Evolutionary conservation across 2,797 vertebrate genomes (phyloP).

Genomic region (Rhadinocentrus ornatus): DNA sequence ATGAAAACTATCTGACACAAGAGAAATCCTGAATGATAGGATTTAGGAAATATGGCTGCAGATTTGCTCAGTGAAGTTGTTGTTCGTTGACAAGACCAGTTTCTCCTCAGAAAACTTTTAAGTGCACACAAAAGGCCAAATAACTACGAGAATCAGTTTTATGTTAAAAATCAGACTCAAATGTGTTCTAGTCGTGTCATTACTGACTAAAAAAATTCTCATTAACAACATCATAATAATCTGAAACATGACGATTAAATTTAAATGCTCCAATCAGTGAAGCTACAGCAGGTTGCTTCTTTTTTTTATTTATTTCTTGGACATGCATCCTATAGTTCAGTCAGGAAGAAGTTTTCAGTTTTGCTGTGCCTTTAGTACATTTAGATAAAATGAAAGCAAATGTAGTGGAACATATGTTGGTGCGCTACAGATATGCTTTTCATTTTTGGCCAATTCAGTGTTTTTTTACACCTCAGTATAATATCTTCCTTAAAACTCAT

Average conservation of each 20-base stretch:
- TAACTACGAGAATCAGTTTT: constrained; percentile 9
- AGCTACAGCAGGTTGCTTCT: neutral
- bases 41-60: constrained; percentile 25
- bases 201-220: neutral
- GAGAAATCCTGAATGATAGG: constrained; percentile 31
- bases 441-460: constrained; percentile 17
- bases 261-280: neutral
- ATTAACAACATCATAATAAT: neutral
- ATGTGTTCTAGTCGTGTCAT: neutral
- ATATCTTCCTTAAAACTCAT: constrained; percentile 43
- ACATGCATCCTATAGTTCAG: neutral
- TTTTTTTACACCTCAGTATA: constrained; percentile 28
- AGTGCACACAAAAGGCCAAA: constrained; percentile 9
- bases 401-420: constrained; percentile 22
- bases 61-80: constrained; percentile 2
- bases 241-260: neutral
- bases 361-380: neutral
- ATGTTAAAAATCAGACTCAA: neutral
- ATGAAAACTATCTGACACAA: constrained; percentile 41
- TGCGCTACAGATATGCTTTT: constrained; percentile 28
- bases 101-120: constrained; percentile 26
- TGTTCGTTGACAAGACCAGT: constrained; percentile 7
- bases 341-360: constrained; percentile 13
- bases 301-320: neutral
- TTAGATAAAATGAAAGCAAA: constrained; percentile 14